Conservation (phyloP, 2,888 invertebrate species). For the Tillus elongatus region DNA sequence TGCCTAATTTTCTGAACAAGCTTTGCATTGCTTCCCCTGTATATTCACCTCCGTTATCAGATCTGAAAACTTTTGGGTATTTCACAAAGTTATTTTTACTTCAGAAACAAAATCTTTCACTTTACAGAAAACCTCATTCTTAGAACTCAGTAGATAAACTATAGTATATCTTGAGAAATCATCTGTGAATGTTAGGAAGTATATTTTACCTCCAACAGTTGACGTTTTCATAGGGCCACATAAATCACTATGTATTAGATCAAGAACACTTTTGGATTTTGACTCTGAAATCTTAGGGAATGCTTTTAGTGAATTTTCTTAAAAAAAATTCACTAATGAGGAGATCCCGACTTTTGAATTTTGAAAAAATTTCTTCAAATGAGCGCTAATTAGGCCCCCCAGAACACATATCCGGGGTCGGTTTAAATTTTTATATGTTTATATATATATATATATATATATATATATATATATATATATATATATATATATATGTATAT, state of each 20-base stretch:
- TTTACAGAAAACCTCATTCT: constrained; percentile 3
- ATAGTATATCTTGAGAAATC: constrained; percentile 3
- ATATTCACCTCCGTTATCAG: constrained; percentile 8
- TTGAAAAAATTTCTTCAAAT: too few species aligned
- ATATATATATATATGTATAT: too few species aligned
- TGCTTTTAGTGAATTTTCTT: too few species aligned
- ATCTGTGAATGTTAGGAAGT: constrained; percentile 6
- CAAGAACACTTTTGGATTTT: not conserved
- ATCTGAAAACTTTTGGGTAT: constrained; percentile 1
- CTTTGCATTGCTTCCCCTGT: not conserved
- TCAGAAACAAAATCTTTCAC: not conserved
- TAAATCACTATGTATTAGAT: constrained; percentile 3
- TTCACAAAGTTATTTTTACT: not conserved
- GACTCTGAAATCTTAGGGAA: not conserved
- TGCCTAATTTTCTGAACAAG: constrained; percentile 21
- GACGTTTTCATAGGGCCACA: constrained; percentile 7
- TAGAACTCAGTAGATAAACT: constrained; percentile 1
- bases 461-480: too few species aligned
- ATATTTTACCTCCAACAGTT: constrained; percentile 1
- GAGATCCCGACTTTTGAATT: too few species aligned
- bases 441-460: too few species aligned
- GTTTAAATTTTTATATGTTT: too few species aligned
- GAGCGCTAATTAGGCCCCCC: too few species aligned
- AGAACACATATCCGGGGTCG: too few species aligned
- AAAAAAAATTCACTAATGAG: too few species aligned